Evolutionary conservation across 2,113 vertebrate genomes (phyloP).

Genomic region (Apus apus): DNA sequence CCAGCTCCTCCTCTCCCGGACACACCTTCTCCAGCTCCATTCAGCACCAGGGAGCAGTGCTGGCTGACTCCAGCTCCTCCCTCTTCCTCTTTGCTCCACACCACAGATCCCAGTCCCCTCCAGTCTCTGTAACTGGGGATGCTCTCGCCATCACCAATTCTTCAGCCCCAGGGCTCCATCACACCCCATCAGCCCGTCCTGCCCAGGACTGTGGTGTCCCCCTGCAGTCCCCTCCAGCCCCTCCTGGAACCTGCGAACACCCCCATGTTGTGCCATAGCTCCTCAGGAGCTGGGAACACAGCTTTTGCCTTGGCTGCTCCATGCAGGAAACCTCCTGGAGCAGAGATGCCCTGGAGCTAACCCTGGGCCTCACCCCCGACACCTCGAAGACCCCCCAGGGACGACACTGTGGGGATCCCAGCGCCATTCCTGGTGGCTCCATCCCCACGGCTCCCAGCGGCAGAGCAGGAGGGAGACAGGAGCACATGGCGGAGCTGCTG

Average conservation of each 20-base stretch:
- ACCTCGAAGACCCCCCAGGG: not conserved
- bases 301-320: not conserved
- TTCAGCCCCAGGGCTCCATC: not conserved
- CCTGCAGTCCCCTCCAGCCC: rapidly evolving
- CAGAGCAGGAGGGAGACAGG: too few species aligned
- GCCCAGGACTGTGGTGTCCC: rapidly evolving
- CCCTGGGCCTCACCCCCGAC: rapidly evolving
- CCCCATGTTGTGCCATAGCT: rapidly evolving
- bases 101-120: not conserved
- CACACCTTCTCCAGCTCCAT: not conserved
- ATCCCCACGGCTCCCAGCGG: too few species aligned
- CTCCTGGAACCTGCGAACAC: not conserved
- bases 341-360: not conserved
- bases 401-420: too few species aligned
- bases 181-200: rapidly evolving
- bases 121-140: not conserved
- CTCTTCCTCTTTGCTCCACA: not conserved
- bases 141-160: rapidly evolving
- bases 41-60: not conserved
- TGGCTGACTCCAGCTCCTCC: not conserved
- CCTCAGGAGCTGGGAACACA: not conserved
- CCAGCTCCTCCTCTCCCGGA: rapidly evolving
- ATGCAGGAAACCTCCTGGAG: not conserved
- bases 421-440: too few species aligned
- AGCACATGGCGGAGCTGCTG: too few species aligned